Conservation (phyloP, 2,113 vertebrate genomes). For the Pogonocichla stellata region DNA sequence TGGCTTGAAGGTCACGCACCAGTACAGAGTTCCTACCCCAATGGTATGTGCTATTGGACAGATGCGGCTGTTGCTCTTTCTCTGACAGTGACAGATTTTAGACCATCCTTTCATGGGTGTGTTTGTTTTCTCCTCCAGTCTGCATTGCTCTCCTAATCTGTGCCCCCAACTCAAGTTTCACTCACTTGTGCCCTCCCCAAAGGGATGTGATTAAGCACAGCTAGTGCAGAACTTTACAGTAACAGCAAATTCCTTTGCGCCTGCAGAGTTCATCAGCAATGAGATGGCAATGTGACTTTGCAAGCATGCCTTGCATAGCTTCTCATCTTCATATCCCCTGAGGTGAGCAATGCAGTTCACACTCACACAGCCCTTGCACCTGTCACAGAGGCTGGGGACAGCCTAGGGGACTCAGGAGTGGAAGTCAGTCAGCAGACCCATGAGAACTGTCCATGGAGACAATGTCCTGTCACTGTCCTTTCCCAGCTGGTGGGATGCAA, state of each 20-base stretch:
- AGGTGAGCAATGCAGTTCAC: neutral
- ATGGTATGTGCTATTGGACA: slow-evolving; percentile 39
- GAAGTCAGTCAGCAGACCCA: neutral
- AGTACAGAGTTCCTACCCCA: slow-evolving; percentile 48
- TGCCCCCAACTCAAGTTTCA: slow-evolving; percentile 25
- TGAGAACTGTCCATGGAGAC: neutral
- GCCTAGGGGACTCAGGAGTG: neutral
- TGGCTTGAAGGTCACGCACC: slow-evolving; percentile 62
- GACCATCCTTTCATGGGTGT: slow-evolving; percentile 29
- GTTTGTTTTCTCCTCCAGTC: slow-evolving; percentile 52
- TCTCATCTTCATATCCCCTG: neutral
- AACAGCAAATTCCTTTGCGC: neutral
- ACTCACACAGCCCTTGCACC: neutral
- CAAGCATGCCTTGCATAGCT: neutral
- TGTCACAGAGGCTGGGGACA: neutral
- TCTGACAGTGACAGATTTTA: slow-evolving; percentile 60
- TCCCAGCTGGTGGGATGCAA: neutral
- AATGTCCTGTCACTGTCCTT: neutral
- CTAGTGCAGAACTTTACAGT: neutral
- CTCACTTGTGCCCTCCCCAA: neutral
- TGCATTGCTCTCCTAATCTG: slow-evolving; percentile 28
- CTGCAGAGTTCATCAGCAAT: neutral
- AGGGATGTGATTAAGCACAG: neutral
- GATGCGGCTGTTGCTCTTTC: slow-evolving; percentile 60
- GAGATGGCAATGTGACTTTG: neutral